Evolutionary conservation across 2,797 vertebrate species (phyloP).

Genomic region (Sus cebifrons): DNA sequence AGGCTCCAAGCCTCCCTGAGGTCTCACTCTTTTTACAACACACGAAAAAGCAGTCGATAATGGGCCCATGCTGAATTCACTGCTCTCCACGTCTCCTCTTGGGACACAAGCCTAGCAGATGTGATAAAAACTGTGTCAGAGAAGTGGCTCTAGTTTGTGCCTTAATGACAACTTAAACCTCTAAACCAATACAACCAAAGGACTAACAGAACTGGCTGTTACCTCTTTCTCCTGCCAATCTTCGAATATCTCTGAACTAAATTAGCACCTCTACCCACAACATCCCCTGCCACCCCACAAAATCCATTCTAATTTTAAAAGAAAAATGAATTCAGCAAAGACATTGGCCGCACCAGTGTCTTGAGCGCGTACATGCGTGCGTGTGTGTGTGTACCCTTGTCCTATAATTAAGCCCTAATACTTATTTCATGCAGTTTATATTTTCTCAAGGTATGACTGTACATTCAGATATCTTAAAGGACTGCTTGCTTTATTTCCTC

Average conservation of each 20-base stretch:
- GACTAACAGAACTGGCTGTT: conserved; percentile 85
- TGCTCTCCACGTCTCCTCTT: conserved; percentile 89
- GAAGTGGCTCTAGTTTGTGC: conserved; percentile 91
- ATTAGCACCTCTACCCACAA: conserved; percentile 87
- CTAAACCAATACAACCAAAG: conserved; percentile 91
- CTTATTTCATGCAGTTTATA: conserved; percentile 65
- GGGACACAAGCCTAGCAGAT: conserved; percentile 91
- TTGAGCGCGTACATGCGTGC: neutral
- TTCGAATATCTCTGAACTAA: conserved; percentile 84
- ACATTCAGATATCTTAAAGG: conserved; percentile 74
- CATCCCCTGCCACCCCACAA: conserved; percentile 80
- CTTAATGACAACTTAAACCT: conserved; percentile 92
- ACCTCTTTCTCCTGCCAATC: conserved; percentile 82
- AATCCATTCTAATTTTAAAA: conserved; percentile 83
- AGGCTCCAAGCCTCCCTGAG: conserved; percentile 91
- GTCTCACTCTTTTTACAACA: conserved; percentile 89
- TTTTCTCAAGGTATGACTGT: conserved; percentile 67
- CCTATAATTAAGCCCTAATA: conserved; percentile 75
- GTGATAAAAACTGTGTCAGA: conserved; percentile 91
- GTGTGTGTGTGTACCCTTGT: neutral
- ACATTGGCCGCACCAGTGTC: conserved; percentile 46
- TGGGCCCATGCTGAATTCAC: conserved; percentile 90
- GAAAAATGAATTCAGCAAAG: conserved; percentile 84
- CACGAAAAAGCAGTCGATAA: conserved; percentile 90
- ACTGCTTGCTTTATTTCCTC: conserved; percentile 57